These are phyloP conservation scores for Eolophus roseicapilla DNA, from an alignment of 2,113 vertebrate species.

Conservation along the genomic window DNA sequence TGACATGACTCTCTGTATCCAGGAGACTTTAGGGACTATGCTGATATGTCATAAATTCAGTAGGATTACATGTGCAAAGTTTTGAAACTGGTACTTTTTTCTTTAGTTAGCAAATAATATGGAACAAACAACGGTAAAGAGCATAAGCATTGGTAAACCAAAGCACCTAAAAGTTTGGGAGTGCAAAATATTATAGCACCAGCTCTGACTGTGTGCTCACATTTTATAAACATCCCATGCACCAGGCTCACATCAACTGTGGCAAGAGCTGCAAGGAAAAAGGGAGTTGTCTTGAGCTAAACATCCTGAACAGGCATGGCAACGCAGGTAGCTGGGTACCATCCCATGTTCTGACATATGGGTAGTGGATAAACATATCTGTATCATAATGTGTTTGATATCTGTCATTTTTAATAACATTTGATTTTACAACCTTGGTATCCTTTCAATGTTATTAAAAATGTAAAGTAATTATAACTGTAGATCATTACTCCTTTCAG, in stretches of 20 bases:
- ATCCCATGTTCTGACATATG: not conserved
- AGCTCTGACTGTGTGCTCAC: not conserved
- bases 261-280: not conserved
- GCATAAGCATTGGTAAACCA: not conserved
- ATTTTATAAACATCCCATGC: not conserved
- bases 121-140: not conserved
- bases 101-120: not conserved
- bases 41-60: not conserved
- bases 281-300: not conserved
- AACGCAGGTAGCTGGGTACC: not conserved
- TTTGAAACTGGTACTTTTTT: not conserved
- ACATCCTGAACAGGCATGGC: not conserved
- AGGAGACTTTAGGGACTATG: not conserved
- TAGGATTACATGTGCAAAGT: not conserved
- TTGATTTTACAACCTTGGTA: not conserved
- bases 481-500: not conserved
- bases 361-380: not conserved
- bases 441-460: not conserved
- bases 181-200: not conserved
- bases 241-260: not conserved
- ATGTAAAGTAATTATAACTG: not conserved
- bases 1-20: not conserved
- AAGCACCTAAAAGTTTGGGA: not conserved
- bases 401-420: not conserved
- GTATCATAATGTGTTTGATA: not conserved